phyloP scores from a whole-genome alignment of 2,797 vertebrate genomes.

The Sciurus vulgaris region DNA sequence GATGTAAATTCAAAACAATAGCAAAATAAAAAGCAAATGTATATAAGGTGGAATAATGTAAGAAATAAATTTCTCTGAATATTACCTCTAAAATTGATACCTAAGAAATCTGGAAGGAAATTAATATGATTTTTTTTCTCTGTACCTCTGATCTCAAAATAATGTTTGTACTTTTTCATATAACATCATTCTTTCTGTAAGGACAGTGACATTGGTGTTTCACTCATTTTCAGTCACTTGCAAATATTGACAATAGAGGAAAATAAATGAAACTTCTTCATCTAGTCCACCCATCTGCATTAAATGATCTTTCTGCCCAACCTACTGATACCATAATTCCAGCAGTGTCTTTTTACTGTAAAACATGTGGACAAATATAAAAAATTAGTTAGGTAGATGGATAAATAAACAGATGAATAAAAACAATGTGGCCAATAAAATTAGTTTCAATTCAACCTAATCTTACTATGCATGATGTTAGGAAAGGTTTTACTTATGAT shows the following conservation, averaged over 20 bases:
- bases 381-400: neutral
- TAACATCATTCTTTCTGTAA: neutral
- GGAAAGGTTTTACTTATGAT: slow-evolving; percentile 6
- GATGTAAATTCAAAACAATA: neutral
- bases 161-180: neutral
- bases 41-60: neutral
- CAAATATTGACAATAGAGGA: neutral
- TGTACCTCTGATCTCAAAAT: neutral
- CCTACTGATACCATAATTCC: neutral
- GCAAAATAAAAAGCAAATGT: neutral
- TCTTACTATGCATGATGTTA: neutral
- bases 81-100: neutral
- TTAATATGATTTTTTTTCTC: neutral
- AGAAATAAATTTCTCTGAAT: neutral
- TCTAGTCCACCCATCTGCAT: neutral
- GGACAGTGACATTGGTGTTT: neutral
- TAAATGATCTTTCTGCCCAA: neutral
- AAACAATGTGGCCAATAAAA: neutral
- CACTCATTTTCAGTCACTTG: neutral
- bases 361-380: neutral
- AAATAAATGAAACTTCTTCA: neutral
- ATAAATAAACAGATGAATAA: neutral
- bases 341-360: neutral
- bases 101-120: neutral
- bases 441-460: neutral